Evolutionary conservation across 2,888 invertebrate species (phyloP), one percentile per base, ranked within the genome.

Genomic region (Drosophila limbata): DNA sequence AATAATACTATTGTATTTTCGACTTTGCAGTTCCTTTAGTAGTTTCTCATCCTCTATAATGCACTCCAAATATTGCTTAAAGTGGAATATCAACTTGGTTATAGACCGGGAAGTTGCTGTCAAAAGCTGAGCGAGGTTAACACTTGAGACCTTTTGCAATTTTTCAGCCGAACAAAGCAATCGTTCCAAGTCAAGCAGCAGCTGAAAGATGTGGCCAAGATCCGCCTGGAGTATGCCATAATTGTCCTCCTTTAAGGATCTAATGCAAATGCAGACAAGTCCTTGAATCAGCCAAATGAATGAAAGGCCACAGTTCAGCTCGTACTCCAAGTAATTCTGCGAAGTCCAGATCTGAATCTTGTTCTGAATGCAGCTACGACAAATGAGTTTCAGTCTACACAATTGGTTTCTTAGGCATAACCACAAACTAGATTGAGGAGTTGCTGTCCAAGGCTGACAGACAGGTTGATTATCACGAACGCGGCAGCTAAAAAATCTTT

Each of bases 201-300:
- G 1, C 0, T 19, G 13, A 2, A 72, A 61, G 31, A 72, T 73
- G 0, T 0, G 1, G 19, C 42, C 39, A 15, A 72, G 28, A 48
- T 73, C 73, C 2, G 11, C 13, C 0, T 48, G 33, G 5, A 73
- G 1, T 8, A 1, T 9, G 1, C 57, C 56, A 9, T 6, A 33
- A 3, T 5, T 19, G 15, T 69, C 62, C 37, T 61, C 45, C 1
- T 48, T 9, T 1, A 57, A 25, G 1, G 73, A 73, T 0, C 73
- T 57, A 6, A 37, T 9, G 17, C 57, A 66, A 15, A 73, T 45
- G 33, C 28, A n/a, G n/a, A 50, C 57, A 13, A 73, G 51, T 17
- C 66, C 72, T 3, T 61, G 42, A 4, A 73, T n/a, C 3, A 72
- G 31, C 66, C 61, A 73, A 9, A 33, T 0, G 4, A 73, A 8